Evolutionary conservation across 2,113 vertebrate species (phyloP).

Genomic region (Notarius quadriscutis): DNA sequence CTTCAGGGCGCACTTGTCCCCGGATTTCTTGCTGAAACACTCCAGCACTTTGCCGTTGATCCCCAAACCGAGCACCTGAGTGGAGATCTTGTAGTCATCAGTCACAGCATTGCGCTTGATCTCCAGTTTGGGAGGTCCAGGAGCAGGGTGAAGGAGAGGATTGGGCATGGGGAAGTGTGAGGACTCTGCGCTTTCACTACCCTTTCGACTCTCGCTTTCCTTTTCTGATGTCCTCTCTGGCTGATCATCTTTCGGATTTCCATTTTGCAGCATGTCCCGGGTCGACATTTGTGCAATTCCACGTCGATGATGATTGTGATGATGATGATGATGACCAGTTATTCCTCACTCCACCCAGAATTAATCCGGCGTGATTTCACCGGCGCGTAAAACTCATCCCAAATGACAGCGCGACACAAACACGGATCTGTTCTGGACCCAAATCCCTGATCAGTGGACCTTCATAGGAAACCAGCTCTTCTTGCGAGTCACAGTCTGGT

Average conservation of each 20-base stretch:
- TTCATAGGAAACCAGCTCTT: no score
- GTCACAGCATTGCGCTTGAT: conserved; percentile 94
- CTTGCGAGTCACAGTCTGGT: not conserved
- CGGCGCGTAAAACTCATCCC: not conserved
- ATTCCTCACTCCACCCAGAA: not conserved
- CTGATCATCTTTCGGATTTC: conserved; percentile 60
- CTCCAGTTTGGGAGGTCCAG: conserved; percentile 76
- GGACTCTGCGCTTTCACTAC: conserved; percentile 32
- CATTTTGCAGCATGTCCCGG: conserved; percentile 74
- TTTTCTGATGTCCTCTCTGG: conserved; percentile 45
- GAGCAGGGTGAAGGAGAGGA: conserved; percentile 46
- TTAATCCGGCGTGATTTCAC: not conserved
- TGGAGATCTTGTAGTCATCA: conserved; percentile 93
- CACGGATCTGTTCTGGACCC: no score
- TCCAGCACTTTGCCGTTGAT: conserved; percentile 96
- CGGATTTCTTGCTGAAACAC: conserved; percentile 86
- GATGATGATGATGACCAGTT: no score
- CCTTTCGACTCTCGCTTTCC: not conserved
- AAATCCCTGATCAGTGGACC: no score
- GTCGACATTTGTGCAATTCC: not conserved
- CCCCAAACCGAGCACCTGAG: conserved; percentile 90
- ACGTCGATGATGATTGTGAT: not conserved
- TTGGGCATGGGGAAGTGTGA: conserved; percentile 65
- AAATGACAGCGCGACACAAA: not conserved
- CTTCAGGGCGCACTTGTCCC: conserved; percentile 95